These are phyloP conservation scores for Megalopta genalis DNA, from an alignment of 1,140 invertebrate genomes.

Conservation along the genomic window DNA sequence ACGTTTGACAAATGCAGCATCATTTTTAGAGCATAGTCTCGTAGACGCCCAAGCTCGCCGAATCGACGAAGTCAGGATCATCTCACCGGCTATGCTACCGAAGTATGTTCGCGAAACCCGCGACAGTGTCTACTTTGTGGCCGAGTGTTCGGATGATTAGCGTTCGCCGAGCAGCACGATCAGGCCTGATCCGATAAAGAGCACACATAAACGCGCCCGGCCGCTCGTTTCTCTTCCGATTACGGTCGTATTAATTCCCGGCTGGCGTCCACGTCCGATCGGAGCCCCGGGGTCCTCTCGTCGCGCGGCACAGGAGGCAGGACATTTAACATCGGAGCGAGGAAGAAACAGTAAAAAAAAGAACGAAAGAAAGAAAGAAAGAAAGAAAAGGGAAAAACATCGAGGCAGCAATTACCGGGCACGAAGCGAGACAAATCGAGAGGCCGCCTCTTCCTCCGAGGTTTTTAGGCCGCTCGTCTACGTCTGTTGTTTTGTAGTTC, in stretches of 20 bases:
- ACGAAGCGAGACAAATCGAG: slow-evolving; percentile 45
- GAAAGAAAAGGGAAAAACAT: slow-evolving; percentile 10
- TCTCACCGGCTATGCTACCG: too few species aligned
- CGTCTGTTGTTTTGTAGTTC: slow-evolving; percentile 66
- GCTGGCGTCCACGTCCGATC: slow-evolving; percentile 10
- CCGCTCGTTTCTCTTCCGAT: neutral
- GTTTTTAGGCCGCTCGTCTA: slow-evolving; percentile 64
- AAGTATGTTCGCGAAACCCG: too few species aligned
- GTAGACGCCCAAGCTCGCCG: too few species aligned
- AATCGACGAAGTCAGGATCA: too few species aligned
- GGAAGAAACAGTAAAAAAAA: slow-evolving; percentile 2
- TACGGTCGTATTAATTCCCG: slow-evolving; percentile 31
- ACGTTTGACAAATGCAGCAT: too few species aligned
- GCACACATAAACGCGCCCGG: too few species aligned
- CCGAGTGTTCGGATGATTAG: too few species aligned
- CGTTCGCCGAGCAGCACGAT: too few species aligned
- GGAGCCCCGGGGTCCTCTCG: neutral
- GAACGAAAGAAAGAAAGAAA: neutral
- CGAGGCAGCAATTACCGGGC: slow-evolving; percentile 21
- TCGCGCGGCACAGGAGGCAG: neutral
- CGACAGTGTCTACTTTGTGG: too few species aligned
- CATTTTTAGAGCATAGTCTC: too few species aligned
- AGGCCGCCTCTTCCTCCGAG: slow-evolving; percentile 45
- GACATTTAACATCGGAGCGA: slow-evolving; percentile 7
- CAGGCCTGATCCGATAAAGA: too few species aligned